Evolutionary conservation across 2,113 vertebrate genomes (phyloP), one percentile per base, ranked within the genome.

Genomic region (Centrocercus urophasianus): DNA sequence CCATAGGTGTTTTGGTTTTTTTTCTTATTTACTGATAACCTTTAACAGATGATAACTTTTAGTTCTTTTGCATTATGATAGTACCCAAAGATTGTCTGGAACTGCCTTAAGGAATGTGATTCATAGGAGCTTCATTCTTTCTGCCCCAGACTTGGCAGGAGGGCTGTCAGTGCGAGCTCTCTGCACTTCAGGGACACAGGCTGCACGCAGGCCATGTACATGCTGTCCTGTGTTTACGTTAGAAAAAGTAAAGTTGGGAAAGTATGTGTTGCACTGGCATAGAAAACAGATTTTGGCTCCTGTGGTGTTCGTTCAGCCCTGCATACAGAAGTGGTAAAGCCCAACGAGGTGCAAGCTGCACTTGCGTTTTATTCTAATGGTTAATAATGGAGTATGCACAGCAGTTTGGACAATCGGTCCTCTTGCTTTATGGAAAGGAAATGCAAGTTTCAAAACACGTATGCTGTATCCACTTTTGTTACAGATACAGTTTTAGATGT

Each of bases 361-460:
- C 56, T 28, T 17, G 34, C 27, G 34, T 45, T 21, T 66, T 65
- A 64, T n/a, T 59, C 18, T 30, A 69, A 34, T 11, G 32, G 47
- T 7, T 28, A 48, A 63, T 24, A 48, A 50, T 10, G 25, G 8
- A 6, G 6, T 2, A 11, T 1, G 20, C 15, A 14, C 28, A n/a
- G 25, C 5, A 38, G 61, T 45, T 93, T 59, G 57, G 86, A 40
- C 81, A 86, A 47, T 38, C 30, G 34, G 16, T n/a, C 27, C 6
- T 17, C 16, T 52, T 85, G 71, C 91, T 89, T 94, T 88, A 84
- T 54, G 65, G 17, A 30, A 71, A 80, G 63, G 32, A 54, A 92
- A 85, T 27, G 34, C 30, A 89, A 50, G 52, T 65, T 95, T 70
- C 87, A 92, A 92, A 72, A 80, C 83, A 13, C 15, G 21, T 70